A percentile compares a stretch with the other conserved stretches of the same genome.
Conservation (phyloP, 2,113 vertebrate genomes). For the Chaetorhynchus papuensis region DNA sequence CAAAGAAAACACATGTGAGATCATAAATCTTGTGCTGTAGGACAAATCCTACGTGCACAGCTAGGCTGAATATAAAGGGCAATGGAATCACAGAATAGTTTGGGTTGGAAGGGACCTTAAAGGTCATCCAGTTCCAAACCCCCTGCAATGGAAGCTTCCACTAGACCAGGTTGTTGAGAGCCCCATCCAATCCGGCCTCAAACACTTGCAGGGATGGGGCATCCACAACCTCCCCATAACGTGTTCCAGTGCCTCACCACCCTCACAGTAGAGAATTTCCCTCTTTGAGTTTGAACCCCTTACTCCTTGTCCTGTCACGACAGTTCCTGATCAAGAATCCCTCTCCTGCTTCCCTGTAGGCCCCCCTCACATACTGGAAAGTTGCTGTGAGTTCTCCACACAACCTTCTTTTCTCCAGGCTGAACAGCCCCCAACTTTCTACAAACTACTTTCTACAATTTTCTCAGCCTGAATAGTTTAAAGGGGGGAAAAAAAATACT, state of each 20-base stretch:
- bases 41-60: not conserved
- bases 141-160: not conserved
- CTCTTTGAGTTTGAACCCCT: not conserved
- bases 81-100: not conserved
- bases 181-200: fast-evolving
- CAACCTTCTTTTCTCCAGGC: not conserved
- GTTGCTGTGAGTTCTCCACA: not conserved
- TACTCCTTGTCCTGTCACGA: not conserved
- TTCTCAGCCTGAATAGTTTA: not conserved
- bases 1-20: not conserved
- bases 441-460: not conserved
- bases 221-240: not conserved
- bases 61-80: not conserved
- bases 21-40: not conserved
- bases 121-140: not conserved
- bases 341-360: not conserved
- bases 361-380: not conserved
- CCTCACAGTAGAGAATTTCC: not conserved
- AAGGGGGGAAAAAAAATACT: not conserved
- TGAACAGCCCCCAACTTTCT: not conserved
- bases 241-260: not conserved
- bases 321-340: not conserved
- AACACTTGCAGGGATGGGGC: not conserved
- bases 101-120: not conserved
- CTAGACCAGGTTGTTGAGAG: not conserved